Base-by-base conservation (phyloP, 64 coral and sea anemone species). In the Platygyra sinensis region DNA sequence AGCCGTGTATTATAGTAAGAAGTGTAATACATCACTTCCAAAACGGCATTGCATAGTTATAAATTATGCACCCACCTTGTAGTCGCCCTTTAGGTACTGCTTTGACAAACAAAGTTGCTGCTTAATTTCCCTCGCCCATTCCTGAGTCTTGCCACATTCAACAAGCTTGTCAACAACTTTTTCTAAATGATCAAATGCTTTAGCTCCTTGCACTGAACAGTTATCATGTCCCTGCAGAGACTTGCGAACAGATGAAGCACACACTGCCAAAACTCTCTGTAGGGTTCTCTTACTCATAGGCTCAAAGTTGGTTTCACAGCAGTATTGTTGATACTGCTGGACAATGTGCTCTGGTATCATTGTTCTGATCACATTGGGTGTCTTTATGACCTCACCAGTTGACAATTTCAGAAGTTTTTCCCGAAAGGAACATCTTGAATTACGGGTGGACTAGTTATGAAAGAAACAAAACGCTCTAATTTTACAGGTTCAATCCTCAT, bases 381-480 rank as follows among this genome's bases (percentile, higher is more conserved):
- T 51, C 30, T 50, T 87, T 52, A 87, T 25, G 38, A 73, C 31
- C 22, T 59, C n/a, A n/a, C 52, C 52, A 57, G 46, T 52, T 49
- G 49, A 73, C 38, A 73, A 52, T 72, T 87, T 74, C 22, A 73
- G 69, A 24, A 52, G 36, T 55, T 87, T 54, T 52, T 73, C 39
- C 50, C 38, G 39, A 86, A 86, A 50, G 93, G 93, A 54, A 94
- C 49, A 80, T 94, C 87, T 90, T 94, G 93, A 87, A 93, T 72
- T n/a, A 93, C 77, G 51, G 88, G 85, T 73, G 84, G 84, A 75
- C 91, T 92, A 60, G 91, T 93, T 52, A 93, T 93, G 76, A 93
- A 93, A 19, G 91, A 88, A 87, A 93, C 77, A 55, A 93, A 93
- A 62, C 88, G 91, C 20, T 93, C 91, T n/a, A 93, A 57, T 78